Percentiles rank a stretch among this genome's conserved stretches.
Conservation (phyloP, 2,888 invertebrate genomes). For the Carcina quercana region DNA sequence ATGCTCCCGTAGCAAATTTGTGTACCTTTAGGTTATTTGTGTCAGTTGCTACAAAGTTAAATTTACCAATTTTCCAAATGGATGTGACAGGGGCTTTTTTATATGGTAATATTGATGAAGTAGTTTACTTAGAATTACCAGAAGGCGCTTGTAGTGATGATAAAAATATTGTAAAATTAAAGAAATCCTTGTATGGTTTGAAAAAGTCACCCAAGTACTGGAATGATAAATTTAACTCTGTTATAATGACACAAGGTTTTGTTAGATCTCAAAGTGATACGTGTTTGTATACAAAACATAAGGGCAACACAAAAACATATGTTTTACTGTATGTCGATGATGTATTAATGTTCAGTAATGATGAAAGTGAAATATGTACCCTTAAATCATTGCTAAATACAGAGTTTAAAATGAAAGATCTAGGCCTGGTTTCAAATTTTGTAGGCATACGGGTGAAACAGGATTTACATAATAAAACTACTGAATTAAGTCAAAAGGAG, state of each 20-base stretch:
- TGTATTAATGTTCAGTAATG: conserved; percentile 9
- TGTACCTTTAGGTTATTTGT: conserved; percentile 6
- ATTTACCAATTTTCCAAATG: conserved; percentile 10
- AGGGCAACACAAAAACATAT: conserved; percentile 7
- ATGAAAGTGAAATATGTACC: conserved; percentile 4
- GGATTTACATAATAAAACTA: conserved; percentile 6
- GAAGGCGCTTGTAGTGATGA: conserved; percentile 11
- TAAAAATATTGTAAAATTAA: conserved; percentile 11
- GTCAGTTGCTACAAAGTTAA: conserved; percentile 6
- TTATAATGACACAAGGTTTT: conserved; percentile 12
- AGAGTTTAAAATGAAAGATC: conserved; percentile 12
- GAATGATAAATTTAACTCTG: conserved; percentile 13
- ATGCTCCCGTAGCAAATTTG: conserved; percentile 13
- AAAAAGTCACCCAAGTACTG: conserved; percentile 17
- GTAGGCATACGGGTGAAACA: conserved; percentile 11
- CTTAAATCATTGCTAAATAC: conserved; percentile 7
- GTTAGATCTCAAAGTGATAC: conserved; percentile 10
- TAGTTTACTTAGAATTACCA: conserved; percentile 15
- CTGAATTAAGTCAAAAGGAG: conserved; percentile 7
- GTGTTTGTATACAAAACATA: conserved; percentile 12
- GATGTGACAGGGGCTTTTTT: conserved; percentile 15
- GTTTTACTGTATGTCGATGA: conserved; percentile 13
- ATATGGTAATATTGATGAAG: conserved; percentile 14
- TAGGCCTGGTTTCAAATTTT: conserved; percentile 8
- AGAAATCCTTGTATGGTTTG: conserved; percentile 14